A percentile compares a stretch with the other conserved stretches of the same genome.
These are phyloP conservation scores for Cottoperca gobio DNA, from an alignment of 2,797 vertebrate genomes.

Conservation along the genomic window DNA sequence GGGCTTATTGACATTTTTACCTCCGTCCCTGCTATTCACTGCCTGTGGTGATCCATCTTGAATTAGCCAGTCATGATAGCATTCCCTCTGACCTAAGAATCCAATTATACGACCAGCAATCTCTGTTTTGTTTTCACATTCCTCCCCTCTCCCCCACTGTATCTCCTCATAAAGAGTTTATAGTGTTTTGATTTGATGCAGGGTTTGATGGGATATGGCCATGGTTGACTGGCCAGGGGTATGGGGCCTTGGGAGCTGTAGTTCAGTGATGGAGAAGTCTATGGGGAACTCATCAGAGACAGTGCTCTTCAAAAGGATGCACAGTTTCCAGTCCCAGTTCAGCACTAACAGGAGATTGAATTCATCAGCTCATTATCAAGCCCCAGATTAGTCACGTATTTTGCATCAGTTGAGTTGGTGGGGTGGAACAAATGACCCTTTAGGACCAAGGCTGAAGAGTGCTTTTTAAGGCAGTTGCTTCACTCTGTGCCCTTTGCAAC, in stretches of 20 bases:
- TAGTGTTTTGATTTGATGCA: constrained; percentile 85
- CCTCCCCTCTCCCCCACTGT: constrained; percentile 66
- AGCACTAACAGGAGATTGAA: constrained; percentile 81
- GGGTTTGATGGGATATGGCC: constrained; percentile 81
- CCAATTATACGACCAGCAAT: constrained; percentile 81
- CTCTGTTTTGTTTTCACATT: constrained; percentile 71
- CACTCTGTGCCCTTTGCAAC: constrained; percentile 52
- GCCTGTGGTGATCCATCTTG: constrained; percentile 82
- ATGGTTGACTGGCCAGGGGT: constrained; percentile 75
- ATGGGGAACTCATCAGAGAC: constrained; percentile 74
- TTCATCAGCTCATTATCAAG: constrained; percentile 82
- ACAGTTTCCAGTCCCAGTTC: constrained; percentile 75
- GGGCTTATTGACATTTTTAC: constrained; percentile 79
- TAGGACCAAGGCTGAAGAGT: constrained; percentile 62
- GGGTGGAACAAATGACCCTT: constrained; percentile 79
- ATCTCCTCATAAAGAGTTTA: constrained; percentile 84
- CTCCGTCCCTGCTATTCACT: constrained; percentile 69
- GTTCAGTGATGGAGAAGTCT: constrained; percentile 77
- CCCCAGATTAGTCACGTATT: constrained; percentile 75
- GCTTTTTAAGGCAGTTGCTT: constrained; percentile 58
- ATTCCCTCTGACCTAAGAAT: constrained; percentile 80
- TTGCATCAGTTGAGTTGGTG: constrained; percentile 72
- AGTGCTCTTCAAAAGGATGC: constrained; percentile 66
- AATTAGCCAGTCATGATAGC: constrained; percentile 85
- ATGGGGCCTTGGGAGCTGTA: constrained; percentile 76